Percentiles rank a stretch among this genome's conserved stretches.
These are phyloP conservation scores for Habrosyne pyritoides DNA, from an alignment of 2,888 invertebrate species.

Conservation along the genomic window DNA sequence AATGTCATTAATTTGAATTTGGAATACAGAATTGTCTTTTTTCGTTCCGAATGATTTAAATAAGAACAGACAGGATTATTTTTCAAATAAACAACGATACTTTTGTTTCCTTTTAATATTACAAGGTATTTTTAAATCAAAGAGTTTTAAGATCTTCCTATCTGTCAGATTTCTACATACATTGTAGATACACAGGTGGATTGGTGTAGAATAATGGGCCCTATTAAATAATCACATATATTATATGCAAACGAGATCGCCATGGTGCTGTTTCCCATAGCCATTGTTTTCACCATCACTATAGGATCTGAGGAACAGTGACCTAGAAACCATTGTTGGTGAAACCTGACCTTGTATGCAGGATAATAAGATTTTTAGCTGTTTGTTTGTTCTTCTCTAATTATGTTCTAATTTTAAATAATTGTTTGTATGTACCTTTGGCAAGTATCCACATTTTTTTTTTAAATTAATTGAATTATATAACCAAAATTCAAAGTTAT, in stretches of 20 bases:
- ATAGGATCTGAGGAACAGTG: constrained; percentile 16
- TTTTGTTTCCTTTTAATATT: not conserved
- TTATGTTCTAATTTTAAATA: constrained; percentile 1
- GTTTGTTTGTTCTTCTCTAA: not conserved
- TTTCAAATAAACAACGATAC: too few species aligned
- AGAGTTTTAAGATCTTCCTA: not conserved
- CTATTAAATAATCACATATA: constrained; percentile 25
- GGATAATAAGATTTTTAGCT: not conserved
- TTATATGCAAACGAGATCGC: constrained; percentile 28
- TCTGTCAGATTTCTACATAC: not conserved
- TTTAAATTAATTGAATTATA: too few species aligned
- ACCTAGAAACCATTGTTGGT: constrained; percentile 20
- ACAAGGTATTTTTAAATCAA: too few species aligned
- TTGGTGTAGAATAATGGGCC: constrained; percentile 18
- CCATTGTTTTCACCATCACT: constrained; percentile 18
- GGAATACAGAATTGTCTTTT: constrained; percentile 39
- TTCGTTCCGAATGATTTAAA: constrained; percentile 10
- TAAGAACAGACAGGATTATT: not conserved
- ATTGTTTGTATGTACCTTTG: too few species aligned
- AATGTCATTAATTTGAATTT: constrained; percentile 44
- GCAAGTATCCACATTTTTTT: too few species aligned
- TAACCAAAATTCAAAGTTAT: too few species aligned
- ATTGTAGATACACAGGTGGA: not conserved
- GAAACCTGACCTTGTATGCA: constrained; percentile 9
- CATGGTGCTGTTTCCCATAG: constrained; percentile 14